These are phyloP conservation scores for Phenganax subtilis DNA, from an alignment of 92 coral and sea anemone species.

Conservation along the genomic window DNA sequence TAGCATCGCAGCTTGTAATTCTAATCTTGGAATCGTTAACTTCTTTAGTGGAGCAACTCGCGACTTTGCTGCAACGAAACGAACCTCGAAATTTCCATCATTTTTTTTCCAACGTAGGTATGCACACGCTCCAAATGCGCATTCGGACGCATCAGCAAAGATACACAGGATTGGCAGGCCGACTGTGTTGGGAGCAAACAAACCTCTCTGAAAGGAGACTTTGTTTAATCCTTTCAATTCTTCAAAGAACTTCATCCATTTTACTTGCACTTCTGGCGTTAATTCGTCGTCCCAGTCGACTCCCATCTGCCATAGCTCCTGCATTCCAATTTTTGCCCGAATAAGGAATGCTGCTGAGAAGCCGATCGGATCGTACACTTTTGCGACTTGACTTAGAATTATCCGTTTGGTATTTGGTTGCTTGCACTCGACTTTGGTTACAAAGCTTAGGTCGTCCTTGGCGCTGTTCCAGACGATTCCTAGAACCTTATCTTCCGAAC, in stretches of 20 bases:
- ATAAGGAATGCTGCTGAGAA: conserved; percentile 2
- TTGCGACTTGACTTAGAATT: conserved; percentile 8
- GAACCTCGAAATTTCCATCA: conserved; percentile 18
- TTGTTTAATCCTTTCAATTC: conserved; percentile 42
- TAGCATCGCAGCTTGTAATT: conserved; percentile 31
- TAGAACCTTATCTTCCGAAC: not conserved
- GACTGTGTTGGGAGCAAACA: conserved; percentile 32
- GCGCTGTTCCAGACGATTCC: conserved; percentile 1
- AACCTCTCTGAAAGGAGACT: conserved; percentile 45
- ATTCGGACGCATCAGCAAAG: conserved; percentile 32
- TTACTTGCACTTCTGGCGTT: conserved; percentile 15
- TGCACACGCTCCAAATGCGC: conserved; percentile 36
- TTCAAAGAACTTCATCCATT: conserved; percentile 42
- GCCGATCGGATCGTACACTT: conserved; percentile 7
- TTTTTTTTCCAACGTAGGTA: conserved; percentile 17
- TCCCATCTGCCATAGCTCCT: conserved; percentile 42
- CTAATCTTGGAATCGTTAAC: conserved; percentile 28
- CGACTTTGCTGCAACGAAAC: conserved; percentile 31
- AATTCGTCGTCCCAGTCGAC: conserved; percentile 40
- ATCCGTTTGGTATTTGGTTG: conserved; percentile 11
- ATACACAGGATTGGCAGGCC: conserved; percentile 36
- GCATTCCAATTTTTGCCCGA: conserved; percentile 21
- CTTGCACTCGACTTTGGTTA: not conserved
- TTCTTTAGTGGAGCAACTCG: conserved; percentile 37
- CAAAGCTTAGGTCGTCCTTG: not conserved